phyloP scores from a whole-genome alignment of 2,888 invertebrate species.

The Rutpela maculata region DNA sequence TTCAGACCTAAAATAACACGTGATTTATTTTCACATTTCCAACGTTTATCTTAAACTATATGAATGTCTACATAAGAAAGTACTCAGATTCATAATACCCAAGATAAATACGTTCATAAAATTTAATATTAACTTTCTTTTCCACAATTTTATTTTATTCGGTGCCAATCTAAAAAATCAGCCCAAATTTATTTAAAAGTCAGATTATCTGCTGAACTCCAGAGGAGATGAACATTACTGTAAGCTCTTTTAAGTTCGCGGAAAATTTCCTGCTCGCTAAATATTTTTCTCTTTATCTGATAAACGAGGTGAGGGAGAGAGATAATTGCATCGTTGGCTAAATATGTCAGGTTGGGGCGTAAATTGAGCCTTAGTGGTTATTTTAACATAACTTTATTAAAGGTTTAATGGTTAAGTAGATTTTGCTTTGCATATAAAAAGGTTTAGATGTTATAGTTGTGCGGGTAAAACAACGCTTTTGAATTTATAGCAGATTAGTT shows the following conservation, averaged over 20 bases:
- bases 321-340: conserved; percentile 52
- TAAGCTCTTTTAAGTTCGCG: conserved; percentile 50
- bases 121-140: not conserved
- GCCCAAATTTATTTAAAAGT: conserved; percentile 45
- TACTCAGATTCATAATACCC: not conserved
- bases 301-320: conserved; percentile 51
- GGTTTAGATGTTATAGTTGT: conserved; percentile 54
- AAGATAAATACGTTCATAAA: conserved; percentile 24
- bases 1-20: conserved; percentile 8
- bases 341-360: conserved; percentile 57
- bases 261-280: conserved; percentile 48
- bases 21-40: conserved; percentile 14
- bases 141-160: conserved; percentile 27
- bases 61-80: conserved; percentile 1
- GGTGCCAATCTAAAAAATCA: conserved; percentile 38
- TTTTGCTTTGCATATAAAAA: conserved; percentile 64
- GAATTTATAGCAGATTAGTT: conserved; percentile 52
- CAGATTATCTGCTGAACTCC: conserved; percentile 52
- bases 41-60: conserved; percentile 5
- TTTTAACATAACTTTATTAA: conserved; percentile 63
- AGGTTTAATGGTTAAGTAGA: conserved; percentile 62
- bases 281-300: conserved; percentile 53
- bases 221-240: conserved; percentile 54
- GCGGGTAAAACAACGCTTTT: conserved; percentile 42
- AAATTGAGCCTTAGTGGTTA: conserved; percentile 62